A percentile compares a stretch with the other conserved stretches of the same genome.
Evolutionary conservation across 1,140 invertebrate genomes (phyloP).

Genomic region (Pristionchus pacificus): DNA sequence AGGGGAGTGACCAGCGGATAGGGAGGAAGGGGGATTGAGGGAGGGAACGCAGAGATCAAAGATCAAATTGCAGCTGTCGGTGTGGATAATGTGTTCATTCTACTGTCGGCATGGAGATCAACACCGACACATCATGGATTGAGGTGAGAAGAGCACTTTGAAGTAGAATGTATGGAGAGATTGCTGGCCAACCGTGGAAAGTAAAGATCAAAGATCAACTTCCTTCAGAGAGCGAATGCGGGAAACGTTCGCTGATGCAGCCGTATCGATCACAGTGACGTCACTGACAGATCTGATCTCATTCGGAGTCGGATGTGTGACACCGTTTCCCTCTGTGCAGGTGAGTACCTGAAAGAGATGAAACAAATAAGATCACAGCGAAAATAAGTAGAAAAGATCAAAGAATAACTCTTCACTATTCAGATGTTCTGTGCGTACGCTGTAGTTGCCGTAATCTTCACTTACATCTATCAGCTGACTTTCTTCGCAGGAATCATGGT

Average conservation of each 20-base stretch:
- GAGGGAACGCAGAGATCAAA: not conserved
- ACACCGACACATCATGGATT: slow-evolving; percentile 67
- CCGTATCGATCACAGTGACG: slow-evolving; percentile 93
- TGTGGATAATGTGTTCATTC: slow-evolving; percentile 55
- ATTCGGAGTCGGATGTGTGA: slow-evolving; percentile 91
- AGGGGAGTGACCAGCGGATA: too few relatives aligned
- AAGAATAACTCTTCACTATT: not conserved
- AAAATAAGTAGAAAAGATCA: not conserved
- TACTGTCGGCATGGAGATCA: slow-evolving; percentile 84
- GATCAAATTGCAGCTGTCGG: slow-evolving; percentile 50
- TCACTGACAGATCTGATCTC: slow-evolving; percentile 94
- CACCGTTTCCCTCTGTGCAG: slow-evolving; percentile 65
- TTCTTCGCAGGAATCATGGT: slow-evolving; percentile 59
- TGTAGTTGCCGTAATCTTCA: slow-evolving; percentile 59
- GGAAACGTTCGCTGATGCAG: slow-evolving; percentile 74
- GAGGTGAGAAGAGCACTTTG: not conserved
- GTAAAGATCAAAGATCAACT: too few relatives aligned
- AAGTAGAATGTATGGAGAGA: not conserved
- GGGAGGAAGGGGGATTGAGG: too few relatives aligned
- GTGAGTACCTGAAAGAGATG: slow-evolving; percentile 29
- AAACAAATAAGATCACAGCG: not conserved
- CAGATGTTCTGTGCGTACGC: slow-evolving; percentile 54
- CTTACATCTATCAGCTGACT: slow-evolving; percentile 60
- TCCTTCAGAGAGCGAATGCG: slow-evolving; percentile 80
- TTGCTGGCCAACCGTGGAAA: too few relatives aligned